phyloP scores from a whole-genome alignment of 2,888 invertebrate species.

The Spisula solida region DNA sequence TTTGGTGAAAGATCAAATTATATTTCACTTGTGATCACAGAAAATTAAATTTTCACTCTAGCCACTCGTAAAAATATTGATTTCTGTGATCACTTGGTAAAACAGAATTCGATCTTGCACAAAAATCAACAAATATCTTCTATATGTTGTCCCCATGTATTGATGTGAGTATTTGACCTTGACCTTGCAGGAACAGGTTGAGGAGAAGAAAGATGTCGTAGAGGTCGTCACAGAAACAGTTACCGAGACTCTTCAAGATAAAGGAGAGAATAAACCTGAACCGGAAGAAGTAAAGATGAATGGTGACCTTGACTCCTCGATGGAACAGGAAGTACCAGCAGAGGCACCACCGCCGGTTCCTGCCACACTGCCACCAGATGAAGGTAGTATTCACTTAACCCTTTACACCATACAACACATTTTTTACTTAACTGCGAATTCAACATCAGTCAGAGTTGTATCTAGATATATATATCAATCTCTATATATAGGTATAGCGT shows the following conservation, averaged over 20 bases:
- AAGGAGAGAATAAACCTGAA: not conserved
- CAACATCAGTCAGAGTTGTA: too few relatives aligned
- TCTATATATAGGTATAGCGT: too few relatives aligned
- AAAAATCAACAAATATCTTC: too few relatives aligned
- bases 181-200: not conserved
- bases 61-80: too few relatives aligned
- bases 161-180: not conserved
- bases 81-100: too few relatives aligned
- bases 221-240: not conserved
- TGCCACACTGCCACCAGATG: constrained; percentile 42
- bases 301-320: constrained; percentile 58
- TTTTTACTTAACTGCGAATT: too few relatives aligned
- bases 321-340: constrained; percentile 44
- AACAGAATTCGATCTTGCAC: too few relatives aligned
- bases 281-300: constrained; percentile 54
- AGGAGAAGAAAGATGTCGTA: not conserved
- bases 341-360: constrained; percentile 57
- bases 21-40: too few relatives aligned
- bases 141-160: not conserved
- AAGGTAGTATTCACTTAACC: constrained; percentile 25
- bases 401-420: too few relatives aligned
- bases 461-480: too few relatives aligned
- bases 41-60: too few relatives aligned
- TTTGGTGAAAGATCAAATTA: too few relatives aligned
- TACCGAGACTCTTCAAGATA: not conserved